These are phyloP conservation scores for Drosophila sordidula DNA, from an alignment of 2,888 invertebrate genomes.

Conservation along the genomic window DNA sequence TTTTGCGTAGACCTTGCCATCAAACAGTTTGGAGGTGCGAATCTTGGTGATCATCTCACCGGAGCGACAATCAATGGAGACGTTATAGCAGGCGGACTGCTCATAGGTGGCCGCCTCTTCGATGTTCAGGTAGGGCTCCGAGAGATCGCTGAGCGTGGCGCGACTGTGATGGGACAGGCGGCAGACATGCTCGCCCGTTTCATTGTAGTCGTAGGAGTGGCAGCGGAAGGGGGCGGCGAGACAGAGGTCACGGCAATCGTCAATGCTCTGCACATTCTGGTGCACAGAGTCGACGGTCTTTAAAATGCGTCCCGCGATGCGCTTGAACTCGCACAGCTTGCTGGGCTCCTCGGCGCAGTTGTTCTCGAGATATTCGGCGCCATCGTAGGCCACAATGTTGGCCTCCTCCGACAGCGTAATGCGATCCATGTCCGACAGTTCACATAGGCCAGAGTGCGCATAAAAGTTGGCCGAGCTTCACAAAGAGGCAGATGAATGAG, in stretches of 20 bases:
- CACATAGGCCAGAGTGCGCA: conserved; percentile 94
- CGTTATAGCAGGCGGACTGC: conserved; percentile 96
- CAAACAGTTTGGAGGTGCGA: conserved; percentile 95
- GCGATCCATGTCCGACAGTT: conserved; percentile 96
- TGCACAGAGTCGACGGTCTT: conserved; percentile 97
- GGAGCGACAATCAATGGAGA: conserved; percentile 95
- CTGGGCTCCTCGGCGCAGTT: conserved; percentile 97
- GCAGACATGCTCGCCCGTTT: conserved; percentile 96
- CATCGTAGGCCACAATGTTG: conserved; percentile 90
- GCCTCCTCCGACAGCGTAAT: conserved; percentile 94
- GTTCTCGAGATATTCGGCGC: conserved; percentile 94
- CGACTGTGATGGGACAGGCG: conserved; percentile 95
- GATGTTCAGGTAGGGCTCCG: conserved; percentile 95
- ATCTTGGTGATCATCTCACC: conserved; percentile 97
- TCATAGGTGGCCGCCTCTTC: conserved; percentile 97
- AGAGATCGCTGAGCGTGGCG: conserved; percentile 94
- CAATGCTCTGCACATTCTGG: conserved; percentile 93
- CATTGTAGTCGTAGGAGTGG: conserved; percentile 96
- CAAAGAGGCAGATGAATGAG: conserved; percentile 52
- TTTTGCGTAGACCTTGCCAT: conserved; percentile 97
- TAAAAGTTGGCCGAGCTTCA: conserved; percentile 96
- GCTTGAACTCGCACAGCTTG: conserved; percentile 96
- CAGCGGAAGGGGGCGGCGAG: conserved; percentile 95
- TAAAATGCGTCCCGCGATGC: conserved; percentile 93
- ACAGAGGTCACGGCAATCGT: conserved; percentile 95